A percentile compares a stretch with the other conserved stretches of the same genome.
Evolutionary conservation across 2,113 vertebrate species (phyloP).

Genomic region (Dasyornis broadbenti): DNA sequence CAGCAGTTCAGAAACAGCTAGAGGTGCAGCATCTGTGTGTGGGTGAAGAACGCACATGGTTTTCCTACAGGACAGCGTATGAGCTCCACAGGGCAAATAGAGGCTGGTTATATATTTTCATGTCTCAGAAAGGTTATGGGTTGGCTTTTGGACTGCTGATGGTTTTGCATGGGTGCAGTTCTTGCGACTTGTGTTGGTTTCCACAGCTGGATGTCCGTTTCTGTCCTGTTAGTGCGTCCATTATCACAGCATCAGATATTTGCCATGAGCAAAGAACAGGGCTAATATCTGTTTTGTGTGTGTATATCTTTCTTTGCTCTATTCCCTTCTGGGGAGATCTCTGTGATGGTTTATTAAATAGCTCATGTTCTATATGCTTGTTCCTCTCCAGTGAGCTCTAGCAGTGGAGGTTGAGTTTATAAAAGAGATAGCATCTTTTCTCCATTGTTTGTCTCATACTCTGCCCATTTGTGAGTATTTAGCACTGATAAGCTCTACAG

Average conservation of each 20-base stretch:
- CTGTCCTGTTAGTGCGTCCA: not conserved
- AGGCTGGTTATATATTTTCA: not conserved
- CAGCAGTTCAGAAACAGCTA: not conserved
- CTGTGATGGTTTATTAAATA: not conserved
- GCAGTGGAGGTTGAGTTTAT: not conserved
- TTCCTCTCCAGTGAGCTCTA: not conserved
- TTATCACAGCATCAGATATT: not conserved
- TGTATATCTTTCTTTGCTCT: not conserved
- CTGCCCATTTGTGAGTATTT: conserved; percentile 4
- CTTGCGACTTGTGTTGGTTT: not conserved
- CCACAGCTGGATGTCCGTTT: not conserved
- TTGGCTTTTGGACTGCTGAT: not conserved
- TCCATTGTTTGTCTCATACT: not conserved
- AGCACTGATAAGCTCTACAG: not conserved
- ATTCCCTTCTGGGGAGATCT: not conserved
- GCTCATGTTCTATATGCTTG: not conserved
- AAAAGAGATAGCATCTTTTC: not conserved
- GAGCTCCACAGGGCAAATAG: not conserved
- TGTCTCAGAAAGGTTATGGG: not conserved
- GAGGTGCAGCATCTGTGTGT: not conserved
- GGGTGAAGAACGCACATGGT: rapidly evolving
- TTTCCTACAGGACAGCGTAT: not conserved
- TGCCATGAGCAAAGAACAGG: not conserved
- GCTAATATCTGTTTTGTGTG: not conserved
- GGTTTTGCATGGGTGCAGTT: not conserved